These are phyloP conservation scores for Entomobrya proxima DNA, from an alignment of 2,888 invertebrate genomes.

Conservation along the genomic window DNA sequence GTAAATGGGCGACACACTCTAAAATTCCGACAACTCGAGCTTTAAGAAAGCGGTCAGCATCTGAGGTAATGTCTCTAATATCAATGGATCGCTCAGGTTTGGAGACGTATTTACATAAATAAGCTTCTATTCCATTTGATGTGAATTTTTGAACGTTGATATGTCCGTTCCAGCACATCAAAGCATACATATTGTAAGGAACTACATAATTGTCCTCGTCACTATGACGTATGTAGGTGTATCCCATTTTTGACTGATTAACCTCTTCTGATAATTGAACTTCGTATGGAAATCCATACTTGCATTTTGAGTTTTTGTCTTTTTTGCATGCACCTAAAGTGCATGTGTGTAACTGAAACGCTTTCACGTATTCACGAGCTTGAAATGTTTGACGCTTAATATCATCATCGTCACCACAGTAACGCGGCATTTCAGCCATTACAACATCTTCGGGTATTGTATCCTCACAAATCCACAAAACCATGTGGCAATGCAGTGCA, in stretches of 20 bases:
- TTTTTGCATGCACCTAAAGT: background rate
- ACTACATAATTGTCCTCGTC: slow-evolving; percentile 28
- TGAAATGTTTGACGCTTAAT: background rate
- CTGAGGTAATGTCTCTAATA: slow-evolving; percentile 7
- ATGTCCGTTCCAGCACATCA: slow-evolving; percentile 39
- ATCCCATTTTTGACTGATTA: slow-evolving; percentile 7
- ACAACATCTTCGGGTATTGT: slow-evolving; percentile 22
- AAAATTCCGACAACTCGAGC: slow-evolving; percentile 21
- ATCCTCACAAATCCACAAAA: slow-evolving; percentile 27
- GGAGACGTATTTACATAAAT: slow-evolving; percentile 20
- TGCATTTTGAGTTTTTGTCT: background rate
- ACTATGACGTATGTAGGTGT: background rate
- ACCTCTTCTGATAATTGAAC: background rate
- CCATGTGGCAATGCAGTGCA: slow-evolving; percentile 31
- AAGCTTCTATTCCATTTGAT: slow-evolving; percentile 23
- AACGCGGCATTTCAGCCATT: slow-evolving; percentile 36
- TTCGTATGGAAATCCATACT: slow-evolving; percentile 34
- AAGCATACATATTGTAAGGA: slow-evolving; percentile 13
- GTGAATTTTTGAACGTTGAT: slow-evolving; percentile 27
- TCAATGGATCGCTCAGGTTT: slow-evolving; percentile 27
- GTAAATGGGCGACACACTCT: slow-evolving; percentile 14
- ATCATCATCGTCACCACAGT: background rate
- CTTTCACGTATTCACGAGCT: slow-evolving; percentile 19
- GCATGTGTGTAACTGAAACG: slow-evolving; percentile 14
- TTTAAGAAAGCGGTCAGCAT: slow-evolving; percentile 12